Percentiles rank a stretch among this genome's conserved stretches.
Evolutionary conservation across 2,888 invertebrate species (phyloP).

Genomic region (Tachina grossa): DNA sequence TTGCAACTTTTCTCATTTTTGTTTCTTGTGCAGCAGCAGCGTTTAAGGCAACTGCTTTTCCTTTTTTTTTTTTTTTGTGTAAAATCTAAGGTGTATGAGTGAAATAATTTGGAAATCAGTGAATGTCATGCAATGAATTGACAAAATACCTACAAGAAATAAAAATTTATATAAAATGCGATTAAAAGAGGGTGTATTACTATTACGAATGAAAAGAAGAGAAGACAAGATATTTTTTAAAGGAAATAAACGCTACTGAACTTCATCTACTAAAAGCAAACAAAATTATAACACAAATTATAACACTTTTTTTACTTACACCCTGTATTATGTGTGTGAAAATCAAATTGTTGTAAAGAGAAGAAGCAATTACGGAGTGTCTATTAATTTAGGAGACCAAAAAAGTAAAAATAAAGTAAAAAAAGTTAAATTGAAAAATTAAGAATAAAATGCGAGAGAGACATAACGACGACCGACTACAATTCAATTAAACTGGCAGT

Average conservation of each 20-base stretch:
- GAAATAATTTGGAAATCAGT: constrained; percentile 75
- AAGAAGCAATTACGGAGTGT: constrained; percentile 38
- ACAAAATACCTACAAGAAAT: constrained; percentile 47
- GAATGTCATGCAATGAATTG: constrained; percentile 80
- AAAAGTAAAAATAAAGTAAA: constrained; percentile 6
- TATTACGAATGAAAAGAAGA: too few species aligned
- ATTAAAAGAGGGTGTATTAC: constrained; percentile 5
- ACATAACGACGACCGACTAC: constrained; percentile 68
- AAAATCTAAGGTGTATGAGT: constrained; percentile 16
- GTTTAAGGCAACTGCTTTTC: not conserved
- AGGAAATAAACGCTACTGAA: too few species aligned
- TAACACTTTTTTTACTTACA: not conserved
- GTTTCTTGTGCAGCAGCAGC: constrained; percentile 3
- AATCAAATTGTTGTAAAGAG: not conserved
- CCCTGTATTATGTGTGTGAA: constrained; percentile 23
- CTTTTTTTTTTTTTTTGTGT: too few species aligned
- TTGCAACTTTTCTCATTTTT: constrained; percentile 7
- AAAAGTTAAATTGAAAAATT: constrained; percentile 75
- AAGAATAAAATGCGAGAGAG: constrained; percentile 54
- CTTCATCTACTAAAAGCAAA: not conserved
- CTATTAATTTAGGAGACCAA: constrained; percentile 61
- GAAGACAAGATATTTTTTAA: too few species aligned
- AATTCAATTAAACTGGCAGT: constrained; percentile 81
- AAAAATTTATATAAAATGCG: constrained; percentile 4
- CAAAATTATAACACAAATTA: too few species aligned